Evolutionary conservation across 2,797 vertebrate genomes (phyloP).

Genomic region (Chelidonichthys spinosus): DNA sequence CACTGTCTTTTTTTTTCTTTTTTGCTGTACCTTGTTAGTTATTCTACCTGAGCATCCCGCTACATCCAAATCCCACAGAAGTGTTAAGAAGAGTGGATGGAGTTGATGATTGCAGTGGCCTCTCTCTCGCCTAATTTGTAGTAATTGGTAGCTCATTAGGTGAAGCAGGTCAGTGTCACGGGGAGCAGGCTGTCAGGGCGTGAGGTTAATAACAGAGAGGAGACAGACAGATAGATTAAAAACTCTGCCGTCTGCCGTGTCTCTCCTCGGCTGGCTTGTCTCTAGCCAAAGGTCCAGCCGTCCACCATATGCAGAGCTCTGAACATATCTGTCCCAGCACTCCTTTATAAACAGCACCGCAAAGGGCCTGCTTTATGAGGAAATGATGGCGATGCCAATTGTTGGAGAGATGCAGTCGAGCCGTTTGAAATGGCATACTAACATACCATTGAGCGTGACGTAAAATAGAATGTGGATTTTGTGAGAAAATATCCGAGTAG

Average conservation of each 20-base stretch:
- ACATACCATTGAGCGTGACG: too few species aligned
- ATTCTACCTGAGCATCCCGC: constrained; percentile 65
- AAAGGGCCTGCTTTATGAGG: constrained; percentile 31
- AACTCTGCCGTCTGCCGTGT: constrained; percentile 65
- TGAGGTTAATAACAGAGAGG: constrained; percentile 84
- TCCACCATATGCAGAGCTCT: constrained; percentile 54
- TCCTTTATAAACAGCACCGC: constrained; percentile 28
- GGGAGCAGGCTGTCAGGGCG: constrained; percentile 82
- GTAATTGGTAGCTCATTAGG: constrained; percentile 88
- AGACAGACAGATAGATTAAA: constrained; percentile 81
- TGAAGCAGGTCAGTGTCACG: constrained; percentile 82
- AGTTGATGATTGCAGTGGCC: constrained; percentile 76
- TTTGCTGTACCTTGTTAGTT: constrained; percentile 48
- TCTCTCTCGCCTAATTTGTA: constrained; percentile 85
- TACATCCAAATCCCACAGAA: constrained; percentile 68
- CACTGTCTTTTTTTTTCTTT: neutral
- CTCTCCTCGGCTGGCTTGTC: constrained; percentile 52
- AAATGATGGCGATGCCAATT: neutral
- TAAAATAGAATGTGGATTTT: too few species aligned
- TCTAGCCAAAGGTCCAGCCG: constrained; percentile 67
- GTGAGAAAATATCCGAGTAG: too few species aligned
- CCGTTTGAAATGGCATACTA: too few species aligned
- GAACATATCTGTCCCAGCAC: constrained; percentile 30
- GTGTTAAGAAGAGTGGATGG: constrained; percentile 66
- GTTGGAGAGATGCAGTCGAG: neutral